Evolutionary conservation across 2,113 vertebrate genomes (phyloP), one percentile per base, ranked within the genome.

Genomic region (Sorex araneus): DNA sequence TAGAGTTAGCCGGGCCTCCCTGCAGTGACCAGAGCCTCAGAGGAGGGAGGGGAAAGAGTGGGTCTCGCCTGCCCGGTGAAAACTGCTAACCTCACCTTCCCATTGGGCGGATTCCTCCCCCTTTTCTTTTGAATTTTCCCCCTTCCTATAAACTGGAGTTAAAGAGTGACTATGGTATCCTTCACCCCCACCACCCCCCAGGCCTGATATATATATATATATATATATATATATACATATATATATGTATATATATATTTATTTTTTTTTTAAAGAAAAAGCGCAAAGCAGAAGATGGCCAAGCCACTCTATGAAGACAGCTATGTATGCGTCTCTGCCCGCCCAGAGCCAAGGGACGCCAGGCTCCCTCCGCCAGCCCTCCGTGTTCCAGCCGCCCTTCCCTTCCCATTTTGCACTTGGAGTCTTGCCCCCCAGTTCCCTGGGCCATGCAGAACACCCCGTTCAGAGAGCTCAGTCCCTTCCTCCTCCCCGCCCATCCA

Each of bases 391-490:
- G 85, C 66, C 43, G 13, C 34, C 18, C 30, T 83, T 64, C 57
- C 40, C 40, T 16, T 45, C 18, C 45, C 25, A 15, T 90, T 92
- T 75, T 73, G 43, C 91, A 86, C 47, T 66, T 70, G 13, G 75
- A 64, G 64, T 54, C 45, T 69, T 84, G 80, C 63, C 63, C 32
- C 40, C 30, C 50, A 78, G 80, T 47, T 80, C 67, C 10, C 21
- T 12, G 23, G 32, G 50, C 63, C 71, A 78, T 50, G 75, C 43
- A 92, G 80, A 95, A 90, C 54, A 47, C 50, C 28, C 79, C 69
- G 75, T 89, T 94, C 80, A 67, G 67, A 34, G 30, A 75, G 60
- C 43, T 60, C 2, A 12, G 69, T 23, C 60, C 7, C 25, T 91
- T 71, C 64, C 81, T 80, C 43, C 32, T 91, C 66, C 64, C 81